Conservation (phyloP, 2,113 vertebrate genomes). For the Tor tambroides region DNA sequence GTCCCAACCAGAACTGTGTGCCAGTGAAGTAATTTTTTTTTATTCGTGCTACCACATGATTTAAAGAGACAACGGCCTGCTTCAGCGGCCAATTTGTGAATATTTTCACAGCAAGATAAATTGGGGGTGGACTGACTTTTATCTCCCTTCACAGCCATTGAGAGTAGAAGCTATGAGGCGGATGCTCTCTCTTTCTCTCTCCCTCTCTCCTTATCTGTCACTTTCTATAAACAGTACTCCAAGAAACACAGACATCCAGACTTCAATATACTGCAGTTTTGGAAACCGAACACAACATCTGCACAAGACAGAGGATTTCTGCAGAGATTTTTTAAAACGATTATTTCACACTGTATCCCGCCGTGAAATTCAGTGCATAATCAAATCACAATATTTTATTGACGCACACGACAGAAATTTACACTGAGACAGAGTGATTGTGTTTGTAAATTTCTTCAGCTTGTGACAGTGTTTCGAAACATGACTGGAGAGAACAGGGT, state of each 20-base stretch:
- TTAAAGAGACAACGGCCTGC: slow-evolving; percentile 19
- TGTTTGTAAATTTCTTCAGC: slow-evolving; percentile 10
- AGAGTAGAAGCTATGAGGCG: slow-evolving; percentile 46
- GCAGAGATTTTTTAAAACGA: background rate
- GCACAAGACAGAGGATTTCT: background rate
- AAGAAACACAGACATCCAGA: background rate
- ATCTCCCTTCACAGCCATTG: slow-evolving; percentile 28
- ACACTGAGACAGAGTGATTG: slow-evolving; percentile 15
- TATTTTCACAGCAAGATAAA: slow-evolving; percentile 14
- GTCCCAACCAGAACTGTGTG: slow-evolving; percentile 36
- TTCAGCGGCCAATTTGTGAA: background rate
- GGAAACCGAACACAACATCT: background rate
- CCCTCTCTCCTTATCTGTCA: background rate
- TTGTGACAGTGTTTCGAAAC: background rate
- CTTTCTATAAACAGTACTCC: background rate
- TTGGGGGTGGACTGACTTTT: slow-evolving; percentile 25
- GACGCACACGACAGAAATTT: background rate
- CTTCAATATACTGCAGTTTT: background rate
- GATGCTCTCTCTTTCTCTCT: slow-evolving; percentile 39
- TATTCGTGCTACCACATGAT: background rate
- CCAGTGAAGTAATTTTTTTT: slow-evolving; percentile 24
- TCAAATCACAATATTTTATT: background rate
- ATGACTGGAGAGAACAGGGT: background rate
- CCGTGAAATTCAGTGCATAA: background rate
- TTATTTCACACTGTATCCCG: background rate